A percentile compares a stretch with the other conserved stretches of the same genome.
Evolutionary conservation across 2,888 invertebrate genomes (phyloP).

Genomic region (Lasioglossum lativentre): DNA sequence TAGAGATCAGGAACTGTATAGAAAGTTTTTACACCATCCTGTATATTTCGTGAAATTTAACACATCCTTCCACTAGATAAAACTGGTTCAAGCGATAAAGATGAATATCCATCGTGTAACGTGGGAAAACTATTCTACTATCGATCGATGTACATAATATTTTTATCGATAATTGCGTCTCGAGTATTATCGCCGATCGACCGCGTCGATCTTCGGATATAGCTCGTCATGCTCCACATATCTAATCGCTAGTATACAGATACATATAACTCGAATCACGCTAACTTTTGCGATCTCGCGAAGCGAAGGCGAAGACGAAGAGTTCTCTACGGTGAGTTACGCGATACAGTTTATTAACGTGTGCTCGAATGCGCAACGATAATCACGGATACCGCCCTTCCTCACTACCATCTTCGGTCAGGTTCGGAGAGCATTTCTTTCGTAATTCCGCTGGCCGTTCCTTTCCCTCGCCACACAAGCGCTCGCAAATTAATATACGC

Average conservation of each 20-base stretch:
- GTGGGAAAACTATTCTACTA: neutral
- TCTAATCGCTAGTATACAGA: neutral
- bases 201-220: neutral
- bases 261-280: neutral
- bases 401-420: conserved; percentile 73
- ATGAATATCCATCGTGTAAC: neutral
- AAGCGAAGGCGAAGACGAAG: neutral
- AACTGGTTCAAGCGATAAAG: neutral
- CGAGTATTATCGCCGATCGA: neutral
- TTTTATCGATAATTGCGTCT: neutral
- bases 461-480: conserved; percentile 62
- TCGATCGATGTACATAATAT: neutral
- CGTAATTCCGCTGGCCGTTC: conserved; percentile 65
- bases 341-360: conserved; percentile 24
- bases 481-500: conserved; percentile 61
- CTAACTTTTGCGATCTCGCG: neutral
- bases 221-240: neutral
- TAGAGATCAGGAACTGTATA: too few relatives aligned
- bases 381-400: conserved; percentile 59
- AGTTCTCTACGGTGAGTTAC: neutral
- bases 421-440: conserved; percentile 66
- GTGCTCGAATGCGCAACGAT: conserved; percentile 36
- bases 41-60: neutral
- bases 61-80: neutral
- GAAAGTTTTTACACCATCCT: too few relatives aligned